Evolutionary conservation across 1,140 invertebrate genomes (phyloP), one percentile per base, ranked within the genome.

Genomic region (Ceratina japonica): DNA sequence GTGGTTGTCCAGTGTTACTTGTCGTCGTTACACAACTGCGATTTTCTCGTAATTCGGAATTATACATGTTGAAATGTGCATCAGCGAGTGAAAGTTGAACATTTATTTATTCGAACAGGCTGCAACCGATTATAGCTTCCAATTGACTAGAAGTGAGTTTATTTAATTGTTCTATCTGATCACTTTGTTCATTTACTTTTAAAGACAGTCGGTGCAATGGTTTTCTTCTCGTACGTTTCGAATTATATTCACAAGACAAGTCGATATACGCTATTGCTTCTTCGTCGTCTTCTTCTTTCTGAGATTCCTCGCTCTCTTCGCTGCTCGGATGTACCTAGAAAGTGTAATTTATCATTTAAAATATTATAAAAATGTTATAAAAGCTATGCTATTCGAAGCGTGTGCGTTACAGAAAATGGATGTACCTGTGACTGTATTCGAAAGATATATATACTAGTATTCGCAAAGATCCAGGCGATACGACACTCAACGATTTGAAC

Each of bases 251-350:
- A 24, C 16, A 79, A 0, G 68, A 68, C 27, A 56, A 79, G 56
- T 63, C 31, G 12, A 22, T 58, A 77, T 77, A 51, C n/a, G 54
- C n/a, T 56, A 65, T 72, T 73, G 27, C 37, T 58, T 75, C 82
- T 15, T 89, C 87, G 13, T 85, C 84, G 1, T 88, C 88, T 58
- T n/a, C n/a, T n/a, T 89, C 89, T 65, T 76, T 86, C 49, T 86
- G 86, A 70, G 82, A 88, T 71, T 86, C 87, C 75, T 90, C 88
- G 16, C 86, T 84, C 37, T 90, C 90, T 79, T 91, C 90, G 49
- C 89, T 90, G 84, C 88, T 90, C 12, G 83, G 80, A 37, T 87
- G 84, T 75, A 91, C 86, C 89, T 91, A 82, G 31, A 69, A 82
- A 69, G 49, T 24, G 82, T 56, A 86, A 79, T 75, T 44, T 59